Percentiles rank a stretch among this genome's conserved stretches.
phyloP scores from a whole-genome alignment of 2,113 vertebrate species.

The Thunnus maccoyii region DNA sequence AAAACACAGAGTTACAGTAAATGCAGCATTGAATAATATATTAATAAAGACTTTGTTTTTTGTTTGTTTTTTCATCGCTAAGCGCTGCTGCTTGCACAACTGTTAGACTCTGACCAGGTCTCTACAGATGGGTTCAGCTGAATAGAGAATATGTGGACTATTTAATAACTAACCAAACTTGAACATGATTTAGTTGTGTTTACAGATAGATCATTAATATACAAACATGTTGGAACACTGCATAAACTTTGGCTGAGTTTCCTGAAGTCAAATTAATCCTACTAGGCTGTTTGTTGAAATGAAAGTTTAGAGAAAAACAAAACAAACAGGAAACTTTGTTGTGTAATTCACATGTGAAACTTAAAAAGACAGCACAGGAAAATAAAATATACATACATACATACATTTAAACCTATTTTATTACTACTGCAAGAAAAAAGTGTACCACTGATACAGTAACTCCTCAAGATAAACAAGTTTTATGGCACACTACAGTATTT shows the following conservation, averaged over 20 bases:
- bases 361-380: neutral
- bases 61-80: too few relatives aligned
- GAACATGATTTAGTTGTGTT: neutral
- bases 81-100: too few relatives aligned
- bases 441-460: too few relatives aligned
- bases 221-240: neutral
- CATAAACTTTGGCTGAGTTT: neutral
- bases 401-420: neutral
- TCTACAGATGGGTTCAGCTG: constrained; percentile 86
- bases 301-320: too few relatives aligned
- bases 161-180: too few relatives aligned
- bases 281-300: too few relatives aligned
- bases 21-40: neutral
- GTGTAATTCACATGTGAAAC: neutral
- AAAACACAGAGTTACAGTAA: neutral
- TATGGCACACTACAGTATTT: neutral
- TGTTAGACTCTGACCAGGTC: too few relatives aligned
- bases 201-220: neutral
- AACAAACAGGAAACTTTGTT: too few relatives aligned
- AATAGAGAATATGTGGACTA: neutral
- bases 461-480: neutral
- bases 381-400: too few relatives aligned
- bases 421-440: too few relatives aligned
- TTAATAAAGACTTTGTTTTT: constrained; percentile 3
- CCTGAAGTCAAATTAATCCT: too few relatives aligned